Evolutionary conservation across 2,113 vertebrate species (phyloP).

Genomic region (Rhodinocichla rosea): DNA sequence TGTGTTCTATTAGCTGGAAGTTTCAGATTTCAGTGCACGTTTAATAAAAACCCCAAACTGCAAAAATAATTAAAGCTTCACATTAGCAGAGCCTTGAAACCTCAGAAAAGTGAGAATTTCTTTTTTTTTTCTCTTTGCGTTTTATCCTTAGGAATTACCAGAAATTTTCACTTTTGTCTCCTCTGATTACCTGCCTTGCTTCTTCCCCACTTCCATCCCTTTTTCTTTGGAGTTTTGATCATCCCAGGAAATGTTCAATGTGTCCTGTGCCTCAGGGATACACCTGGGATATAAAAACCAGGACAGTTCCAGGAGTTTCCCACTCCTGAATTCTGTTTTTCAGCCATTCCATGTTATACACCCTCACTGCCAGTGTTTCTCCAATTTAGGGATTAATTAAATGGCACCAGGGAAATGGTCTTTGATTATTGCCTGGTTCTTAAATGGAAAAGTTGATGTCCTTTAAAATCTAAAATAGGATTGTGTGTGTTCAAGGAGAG

Average conservation of each 20-base stretch:
- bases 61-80: slow-evolving; percentile 61
- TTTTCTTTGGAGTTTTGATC: not conserved
- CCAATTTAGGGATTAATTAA: not conserved
- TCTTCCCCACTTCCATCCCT: not conserved
- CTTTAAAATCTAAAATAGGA: not conserved
- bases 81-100: slow-evolving; percentile 15
- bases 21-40: slow-evolving; percentile 23
- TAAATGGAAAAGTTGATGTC: not conserved
- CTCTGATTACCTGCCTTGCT: not conserved
- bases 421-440: not conserved
- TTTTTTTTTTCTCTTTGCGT: not conserved
- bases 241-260: not conserved
- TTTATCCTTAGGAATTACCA: not conserved
- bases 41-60: slow-evolving; percentile 63
- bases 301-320: not conserved
- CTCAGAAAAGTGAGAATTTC: not conserved
- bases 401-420: not conserved
- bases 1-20: slow-evolving; percentile 52
- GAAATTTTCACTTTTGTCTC: not conserved
- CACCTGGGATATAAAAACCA: not conserved
- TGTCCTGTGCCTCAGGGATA: not conserved
- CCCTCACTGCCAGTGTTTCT: not conserved
- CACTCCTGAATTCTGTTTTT: not conserved
- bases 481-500: not conserved
- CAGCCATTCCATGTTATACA: not conserved